These are phyloP conservation scores for Zaprionus lineosus DNA, from an alignment of 2,888 invertebrate species.

Conservation along the genomic window DNA sequence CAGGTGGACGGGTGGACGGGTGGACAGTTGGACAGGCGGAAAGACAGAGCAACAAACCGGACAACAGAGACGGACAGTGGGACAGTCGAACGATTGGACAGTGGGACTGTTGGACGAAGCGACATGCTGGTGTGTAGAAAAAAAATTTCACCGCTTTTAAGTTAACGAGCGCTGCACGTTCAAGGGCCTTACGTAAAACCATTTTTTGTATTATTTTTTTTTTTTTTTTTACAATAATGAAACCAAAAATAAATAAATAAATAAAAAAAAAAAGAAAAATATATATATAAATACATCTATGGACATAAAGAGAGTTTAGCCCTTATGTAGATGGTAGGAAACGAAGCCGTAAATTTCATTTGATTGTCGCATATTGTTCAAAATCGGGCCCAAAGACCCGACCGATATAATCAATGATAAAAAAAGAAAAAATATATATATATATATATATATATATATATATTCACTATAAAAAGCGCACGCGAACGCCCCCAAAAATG, in stretches of 20 bases:
- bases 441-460: too few relatives aligned
- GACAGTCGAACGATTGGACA: conserved; percentile 27
- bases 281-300: too few relatives aligned
- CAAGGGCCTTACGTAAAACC: conserved; percentile 70
- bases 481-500: conserved; percentile 39
- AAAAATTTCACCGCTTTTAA: conserved; percentile 65
- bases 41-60: too few relatives aligned
- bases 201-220: conserved; percentile 26
- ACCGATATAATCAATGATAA: conserved; percentile 8
- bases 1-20: background rate
- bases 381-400: conserved; percentile 14
- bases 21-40: background rate
- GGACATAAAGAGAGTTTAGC: conserved; percentile 55
- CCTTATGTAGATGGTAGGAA: conserved; percentile 60
- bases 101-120: conserved; percentile 33
- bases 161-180: conserved; percentile 71
- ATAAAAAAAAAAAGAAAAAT: too few relatives aligned
- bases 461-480: conserved; percentile 35
- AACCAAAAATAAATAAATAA: conserved; percentile 13
- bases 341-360: conserved; percentile 49
- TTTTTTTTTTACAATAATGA: conserved; percentile 30
- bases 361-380: conserved; percentile 62
- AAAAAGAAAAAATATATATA: too few relatives aligned
- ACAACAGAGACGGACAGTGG: conserved; percentile 20
- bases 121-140: too few relatives aligned